These are phyloP conservation scores for Napeogenes inachia DNA, from an alignment of 2,888 invertebrate genomes.

Conservation along the genomic window DNA sequence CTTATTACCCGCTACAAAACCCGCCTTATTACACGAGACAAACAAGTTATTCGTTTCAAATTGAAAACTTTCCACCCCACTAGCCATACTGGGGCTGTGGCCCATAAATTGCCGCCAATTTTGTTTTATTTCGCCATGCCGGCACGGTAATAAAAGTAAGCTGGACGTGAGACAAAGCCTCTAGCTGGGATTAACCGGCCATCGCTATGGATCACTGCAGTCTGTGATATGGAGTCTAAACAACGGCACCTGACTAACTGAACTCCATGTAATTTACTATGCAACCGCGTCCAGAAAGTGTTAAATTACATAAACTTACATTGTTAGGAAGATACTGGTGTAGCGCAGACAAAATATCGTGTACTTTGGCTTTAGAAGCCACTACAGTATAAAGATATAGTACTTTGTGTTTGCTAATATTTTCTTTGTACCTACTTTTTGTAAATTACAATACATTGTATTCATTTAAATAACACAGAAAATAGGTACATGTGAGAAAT, in stretches of 20 bases:
- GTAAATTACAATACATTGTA: no score
- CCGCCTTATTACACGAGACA: constrained; percentile 73
- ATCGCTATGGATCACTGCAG: constrained; percentile 72
- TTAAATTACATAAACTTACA: constrained; percentile 14
- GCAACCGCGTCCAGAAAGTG: constrained; percentile 12
- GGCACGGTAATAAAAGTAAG: constrained; percentile 77
- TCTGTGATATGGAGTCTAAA: constrained; percentile 66
- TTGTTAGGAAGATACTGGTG: background rate
- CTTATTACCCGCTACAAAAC: constrained; percentile 69
- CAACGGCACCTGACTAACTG: constrained; percentile 59
- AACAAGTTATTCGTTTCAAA: constrained; percentile 77
- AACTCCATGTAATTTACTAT: constrained; percentile 28
- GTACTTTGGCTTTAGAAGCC: background rate
- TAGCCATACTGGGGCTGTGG: constrained; percentile 68
- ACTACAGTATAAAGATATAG: background rate
- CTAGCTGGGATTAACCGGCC: constrained; percentile 70
- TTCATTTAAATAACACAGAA: no score
- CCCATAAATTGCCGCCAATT: constrained; percentile 77
- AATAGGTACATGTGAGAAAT: no score
- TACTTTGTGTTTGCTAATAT: no score
- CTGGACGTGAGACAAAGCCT: constrained; percentile 76
- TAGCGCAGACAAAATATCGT: constrained; percentile 2
- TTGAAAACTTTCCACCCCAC: constrained; percentile 77
- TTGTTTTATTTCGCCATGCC: constrained; percentile 76
- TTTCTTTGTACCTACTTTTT: no score